These are phyloP conservation scores for Pecten maximus DNA, from an alignment of 2,888 invertebrate species.

Conservation along the genomic window DNA sequence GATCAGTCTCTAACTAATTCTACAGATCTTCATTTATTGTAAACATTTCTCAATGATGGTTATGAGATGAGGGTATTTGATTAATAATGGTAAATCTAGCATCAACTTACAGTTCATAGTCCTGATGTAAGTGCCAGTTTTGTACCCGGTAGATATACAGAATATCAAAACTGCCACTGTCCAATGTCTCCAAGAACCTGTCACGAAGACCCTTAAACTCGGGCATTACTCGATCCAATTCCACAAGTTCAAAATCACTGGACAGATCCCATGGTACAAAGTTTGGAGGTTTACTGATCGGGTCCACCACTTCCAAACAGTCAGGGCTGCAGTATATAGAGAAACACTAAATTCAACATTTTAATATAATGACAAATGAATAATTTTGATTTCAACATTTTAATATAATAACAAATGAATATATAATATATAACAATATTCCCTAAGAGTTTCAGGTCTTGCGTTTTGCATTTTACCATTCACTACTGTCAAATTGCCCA, in stretches of 20 bases:
- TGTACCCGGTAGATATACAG: constrained; percentile 56
- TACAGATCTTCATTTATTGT: too few species aligned
- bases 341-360: not conserved
- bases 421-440: too few species aligned
- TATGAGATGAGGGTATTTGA: too few species aligned
- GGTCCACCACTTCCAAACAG: not conserved
- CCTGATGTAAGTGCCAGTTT: constrained; percentile 60
- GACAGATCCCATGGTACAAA: constrained; percentile 51
- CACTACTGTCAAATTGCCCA: too few species aligned
- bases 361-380: too few species aligned
- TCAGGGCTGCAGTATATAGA: constrained; percentile 40
- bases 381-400: too few species aligned
- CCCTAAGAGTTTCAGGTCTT: too few species aligned
- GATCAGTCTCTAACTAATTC: too few species aligned
- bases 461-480: too few species aligned
- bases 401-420: too few species aligned
- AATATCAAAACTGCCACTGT: constrained; percentile 33
- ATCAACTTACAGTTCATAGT: constrained; percentile 57
- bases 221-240: constrained; percentile 38
- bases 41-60: too few species aligned
- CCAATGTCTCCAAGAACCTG: constrained; percentile 40
- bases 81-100: too few species aligned
- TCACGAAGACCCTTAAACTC: constrained; percentile 44
- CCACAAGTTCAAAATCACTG: constrained; percentile 56
- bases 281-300: constrained; percentile 33